Conservation (phyloP, 2,888 invertebrate species). For the Pelosia muscerda region DNA sequence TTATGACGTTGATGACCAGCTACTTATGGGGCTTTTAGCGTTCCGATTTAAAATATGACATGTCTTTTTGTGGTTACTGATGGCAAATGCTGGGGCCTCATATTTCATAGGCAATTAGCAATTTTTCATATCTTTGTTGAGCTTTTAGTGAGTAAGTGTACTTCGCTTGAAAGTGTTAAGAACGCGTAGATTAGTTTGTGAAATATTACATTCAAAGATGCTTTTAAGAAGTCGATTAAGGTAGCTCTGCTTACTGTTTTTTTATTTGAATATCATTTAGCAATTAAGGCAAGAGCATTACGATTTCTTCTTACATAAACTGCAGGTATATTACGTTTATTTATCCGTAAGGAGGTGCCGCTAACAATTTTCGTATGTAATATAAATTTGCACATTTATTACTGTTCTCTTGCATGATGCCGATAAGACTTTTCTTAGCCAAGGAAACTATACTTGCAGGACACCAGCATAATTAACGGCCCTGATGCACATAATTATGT, state of each 20-base stretch:
- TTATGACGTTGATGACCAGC: conserved; percentile 57
- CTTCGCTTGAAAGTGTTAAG: conserved; percentile 8
- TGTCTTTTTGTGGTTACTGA: conserved; percentile 49
- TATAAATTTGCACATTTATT: too few species aligned
- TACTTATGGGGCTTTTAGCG: conserved; percentile 52
- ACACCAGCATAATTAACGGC: too few species aligned
- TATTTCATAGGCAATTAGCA: conserved; percentile 54
- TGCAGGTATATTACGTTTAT: too few species aligned
- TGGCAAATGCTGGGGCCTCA: conserved; percentile 30
- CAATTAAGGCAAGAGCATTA: neutral
- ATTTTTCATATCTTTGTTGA: conserved; percentile 49
- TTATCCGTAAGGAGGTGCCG: neutral
- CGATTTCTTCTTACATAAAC: neutral
- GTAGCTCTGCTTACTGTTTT: neutral
- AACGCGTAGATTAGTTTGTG: conserved; percentile 3
- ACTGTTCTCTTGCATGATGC: too few species aligned
- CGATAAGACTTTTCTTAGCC: too few species aligned
- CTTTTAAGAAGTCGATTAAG: neutral
- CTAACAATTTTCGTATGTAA: too few species aligned
- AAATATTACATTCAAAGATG: conserved; percentile 13
- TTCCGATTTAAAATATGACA: conserved; percentile 53
- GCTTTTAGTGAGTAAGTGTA: conserved; percentile 42
- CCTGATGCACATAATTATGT: too few species aligned
- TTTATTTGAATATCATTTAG: neutral
- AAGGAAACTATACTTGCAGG: too few species aligned